Percentiles rank a stretch among this genome's conserved stretches.
phyloP scores from a whole-genome alignment of 2,888 invertebrate species.

The Halictus quadricinctus region DNA sequence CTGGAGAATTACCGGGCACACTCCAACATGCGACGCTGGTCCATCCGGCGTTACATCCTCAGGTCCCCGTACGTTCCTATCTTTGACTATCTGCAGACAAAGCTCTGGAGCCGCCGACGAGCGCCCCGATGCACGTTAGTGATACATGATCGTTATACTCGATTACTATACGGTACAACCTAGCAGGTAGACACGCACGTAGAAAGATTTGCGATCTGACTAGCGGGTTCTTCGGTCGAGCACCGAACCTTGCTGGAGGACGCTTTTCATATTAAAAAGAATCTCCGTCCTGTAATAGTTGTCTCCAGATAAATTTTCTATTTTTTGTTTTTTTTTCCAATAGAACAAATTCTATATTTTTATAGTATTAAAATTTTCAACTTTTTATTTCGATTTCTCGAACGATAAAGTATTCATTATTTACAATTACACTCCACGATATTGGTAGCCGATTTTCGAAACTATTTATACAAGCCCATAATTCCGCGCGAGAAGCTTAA shows the following conservation, averaged over 20 bases:
- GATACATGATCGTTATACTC: slow-evolving; percentile 78
- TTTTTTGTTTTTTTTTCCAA: background rate
- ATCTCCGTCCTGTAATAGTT: background rate
- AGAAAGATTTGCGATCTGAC: slow-evolving; percentile 9
- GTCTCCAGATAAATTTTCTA: background rate
- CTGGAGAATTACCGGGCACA: slow-evolving; percentile 92
- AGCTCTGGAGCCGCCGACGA: slow-evolving; percentile 86
- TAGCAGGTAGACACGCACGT: slow-evolving; percentile 55
- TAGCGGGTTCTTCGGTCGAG: slow-evolving; percentile 30
- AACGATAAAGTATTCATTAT: background rate
- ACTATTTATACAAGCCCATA: background rate
- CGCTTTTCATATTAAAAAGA: background rate
- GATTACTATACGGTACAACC: slow-evolving; percentile 66
- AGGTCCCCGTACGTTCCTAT: slow-evolving; percentile 98
- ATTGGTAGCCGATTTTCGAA: background rate
- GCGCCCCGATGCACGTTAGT: slow-evolving; percentile 86
- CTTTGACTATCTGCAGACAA: slow-evolving; percentile 98
- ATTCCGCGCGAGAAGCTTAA: background rate
- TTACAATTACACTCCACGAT: background rate
- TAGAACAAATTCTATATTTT: background rate
- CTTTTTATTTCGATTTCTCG: background rate
- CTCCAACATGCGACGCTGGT: slow-evolving; percentile 95
- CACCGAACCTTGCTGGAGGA: slow-evolving; percentile 9
- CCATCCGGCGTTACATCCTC: slow-evolving; percentile 98
- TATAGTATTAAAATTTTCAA: background rate